These are phyloP conservation scores for Styela plicata DNA, from an alignment of 23 tunicate species.

Conservation along the genomic window DNA sequence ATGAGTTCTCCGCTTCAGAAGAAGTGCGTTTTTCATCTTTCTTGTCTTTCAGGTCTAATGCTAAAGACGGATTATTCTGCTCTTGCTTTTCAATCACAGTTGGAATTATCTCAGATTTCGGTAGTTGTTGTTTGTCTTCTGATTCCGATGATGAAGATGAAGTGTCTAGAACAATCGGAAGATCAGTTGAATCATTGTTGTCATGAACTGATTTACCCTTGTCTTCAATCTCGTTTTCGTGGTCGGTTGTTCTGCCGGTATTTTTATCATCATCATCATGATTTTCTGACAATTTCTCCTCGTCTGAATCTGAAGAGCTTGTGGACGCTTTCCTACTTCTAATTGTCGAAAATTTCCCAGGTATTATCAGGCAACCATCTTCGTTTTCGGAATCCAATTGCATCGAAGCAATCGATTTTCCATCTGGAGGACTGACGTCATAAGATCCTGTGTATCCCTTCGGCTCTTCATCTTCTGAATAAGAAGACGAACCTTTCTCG, in stretches of 20 bases:
- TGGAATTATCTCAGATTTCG: too few species aligned
- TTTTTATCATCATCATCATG: neutral
- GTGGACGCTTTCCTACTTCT: neutral
- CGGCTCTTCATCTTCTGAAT: constrained; percentile 21
- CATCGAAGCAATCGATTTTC: neutral
- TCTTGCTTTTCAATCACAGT: too few species aligned
- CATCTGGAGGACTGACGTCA: neutral
- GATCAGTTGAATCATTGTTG: too few species aligned
- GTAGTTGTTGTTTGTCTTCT: too few species aligned
- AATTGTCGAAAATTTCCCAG: neutral
- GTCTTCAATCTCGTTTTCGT: too few species aligned
- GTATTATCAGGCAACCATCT: neutral
- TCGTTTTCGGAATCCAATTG: neutral
- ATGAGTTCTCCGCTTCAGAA: neutral
- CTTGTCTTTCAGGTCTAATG: neutral
- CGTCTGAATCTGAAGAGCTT: neutral
- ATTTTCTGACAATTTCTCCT: neutral
- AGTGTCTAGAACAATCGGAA: neutral
- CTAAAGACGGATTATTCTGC: neutral
- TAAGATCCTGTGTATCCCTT: neutral
- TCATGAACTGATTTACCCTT: too few species aligned
- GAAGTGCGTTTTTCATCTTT: neutral
- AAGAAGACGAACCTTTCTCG: neutral
- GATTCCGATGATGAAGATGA: neutral
- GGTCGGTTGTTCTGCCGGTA: neutral